Evolutionary conservation across 92 coral and sea anemone genomes (phyloP).

Genomic region (Bergia puertoricense): DNA sequence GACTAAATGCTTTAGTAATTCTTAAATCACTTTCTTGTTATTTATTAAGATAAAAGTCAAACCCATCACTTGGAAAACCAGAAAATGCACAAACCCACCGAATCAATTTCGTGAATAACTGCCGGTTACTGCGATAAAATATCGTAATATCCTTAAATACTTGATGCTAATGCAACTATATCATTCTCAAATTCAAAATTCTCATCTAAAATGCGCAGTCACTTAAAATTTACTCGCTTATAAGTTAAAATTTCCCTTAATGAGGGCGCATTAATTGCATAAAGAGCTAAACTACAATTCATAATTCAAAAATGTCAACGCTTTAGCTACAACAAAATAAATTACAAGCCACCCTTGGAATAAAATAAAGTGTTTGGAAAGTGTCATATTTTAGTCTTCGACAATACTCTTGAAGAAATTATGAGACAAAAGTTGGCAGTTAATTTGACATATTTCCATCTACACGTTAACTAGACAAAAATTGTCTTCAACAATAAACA

Average conservation of each 20-base stretch:
- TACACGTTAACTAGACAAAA: too few species aligned
- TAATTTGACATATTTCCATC: too few species aligned
- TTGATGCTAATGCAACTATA: background rate
- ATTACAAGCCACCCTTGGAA: background rate
- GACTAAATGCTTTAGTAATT: background rate
- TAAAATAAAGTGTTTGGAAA: background rate
- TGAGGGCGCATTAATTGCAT: background rate
- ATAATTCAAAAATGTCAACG: background rate
- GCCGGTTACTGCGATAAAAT: background rate
- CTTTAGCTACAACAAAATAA: background rate
- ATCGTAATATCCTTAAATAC: slow-evolving; percentile 11
- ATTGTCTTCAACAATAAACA: too few species aligned
- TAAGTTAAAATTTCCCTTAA: slow-evolving; percentile 9
- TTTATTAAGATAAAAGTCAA: background rate
- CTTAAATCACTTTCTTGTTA: background rate
- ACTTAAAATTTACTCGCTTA: slow-evolving; percentile 1
- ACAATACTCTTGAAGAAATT: background rate
- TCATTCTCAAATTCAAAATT: slow-evolving; percentile 18
- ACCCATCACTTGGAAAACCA: background rate
- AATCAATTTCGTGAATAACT: background rate
- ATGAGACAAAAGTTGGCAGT: background rate
- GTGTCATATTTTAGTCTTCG: background rate
- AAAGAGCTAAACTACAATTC: background rate
- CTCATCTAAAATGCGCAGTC: background rate
- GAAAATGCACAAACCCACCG: background rate